A percentile compares a stretch with the other conserved stretches of the same genome.
These are phyloP conservation scores for Steinernema scapterisci DNA, from an alignment of 2,888 invertebrate species.

Conservation along the genomic window DNA sequence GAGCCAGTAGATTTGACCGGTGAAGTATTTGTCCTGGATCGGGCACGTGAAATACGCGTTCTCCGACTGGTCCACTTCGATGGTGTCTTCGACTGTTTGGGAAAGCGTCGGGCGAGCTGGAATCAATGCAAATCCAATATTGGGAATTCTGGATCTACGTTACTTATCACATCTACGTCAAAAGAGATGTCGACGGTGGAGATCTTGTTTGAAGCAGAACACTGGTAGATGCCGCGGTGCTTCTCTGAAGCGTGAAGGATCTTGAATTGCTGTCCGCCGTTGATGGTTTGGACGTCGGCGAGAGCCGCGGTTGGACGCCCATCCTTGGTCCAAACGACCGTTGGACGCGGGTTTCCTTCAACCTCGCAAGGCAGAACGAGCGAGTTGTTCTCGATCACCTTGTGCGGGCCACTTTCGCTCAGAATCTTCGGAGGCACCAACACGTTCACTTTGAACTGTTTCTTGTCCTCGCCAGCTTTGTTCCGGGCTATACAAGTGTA, in stretches of 20 bases:
- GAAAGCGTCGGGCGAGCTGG: conserved; percentile 72
- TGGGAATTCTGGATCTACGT: background rate
- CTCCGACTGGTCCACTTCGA: conserved; percentile 68
- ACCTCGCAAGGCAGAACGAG: conserved; percentile 70
- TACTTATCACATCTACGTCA: conserved; percentile 72
- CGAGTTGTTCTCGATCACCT: conserved; percentile 68
- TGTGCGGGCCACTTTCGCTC: conserved; percentile 60
- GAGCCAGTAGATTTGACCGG: conserved; percentile 58
- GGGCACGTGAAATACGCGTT: conserved; percentile 70
- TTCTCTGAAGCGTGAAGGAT: conserved; percentile 55
- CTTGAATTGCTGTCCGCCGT: conserved; percentile 61
- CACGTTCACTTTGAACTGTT: conserved; percentile 55
- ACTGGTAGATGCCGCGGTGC: conserved; percentile 51
- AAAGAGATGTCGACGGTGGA: conserved; percentile 68
- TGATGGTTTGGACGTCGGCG: background rate
- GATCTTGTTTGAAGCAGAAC: conserved; percentile 60
- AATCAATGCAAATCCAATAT: conserved; percentile 38
- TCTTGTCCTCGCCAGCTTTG: conserved; percentile 69
- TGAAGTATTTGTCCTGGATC: conserved; percentile 51
- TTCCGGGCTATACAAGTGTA: conserved; percentile 74
- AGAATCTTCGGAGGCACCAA: conserved; percentile 69
- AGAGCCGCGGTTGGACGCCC: background rate
- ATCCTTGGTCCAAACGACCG: conserved; percentile 69
- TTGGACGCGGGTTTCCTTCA: conserved; percentile 70
- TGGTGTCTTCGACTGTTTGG: conserved; percentile 57